These are phyloP conservation scores for pig (Sus scrofa) DNA, from an alignment of 2,113 vertebrate genomes.

Conservation along the genomic window DNA sequence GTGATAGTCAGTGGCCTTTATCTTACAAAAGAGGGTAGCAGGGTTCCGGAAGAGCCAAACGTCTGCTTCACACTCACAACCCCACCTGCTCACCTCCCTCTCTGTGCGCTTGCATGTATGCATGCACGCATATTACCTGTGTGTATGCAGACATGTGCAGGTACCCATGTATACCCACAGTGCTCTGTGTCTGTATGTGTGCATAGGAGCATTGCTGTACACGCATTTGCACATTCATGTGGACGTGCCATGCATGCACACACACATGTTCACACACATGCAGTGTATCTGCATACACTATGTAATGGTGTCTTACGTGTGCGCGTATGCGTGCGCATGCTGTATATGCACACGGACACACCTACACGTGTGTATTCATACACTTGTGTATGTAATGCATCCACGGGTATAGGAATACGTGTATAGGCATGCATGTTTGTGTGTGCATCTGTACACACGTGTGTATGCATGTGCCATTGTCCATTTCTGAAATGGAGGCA, in stretches of 20 bases:
- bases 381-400: too few species aligned
- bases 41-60: neutral
- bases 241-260: too few species aligned
- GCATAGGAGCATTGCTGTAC: neutral
- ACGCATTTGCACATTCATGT: neutral
- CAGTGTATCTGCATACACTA: neutral
- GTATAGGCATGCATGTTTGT: too few species aligned
- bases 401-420: neutral
- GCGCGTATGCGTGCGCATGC: neutral
- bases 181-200: neutral
- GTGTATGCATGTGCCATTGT: neutral
- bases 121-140: too few species aligned
- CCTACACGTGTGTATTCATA: neutral
- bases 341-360: neutral
- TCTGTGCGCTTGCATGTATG: neutral
- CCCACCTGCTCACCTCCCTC: too few species aligned
- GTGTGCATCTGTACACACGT: too few species aligned
- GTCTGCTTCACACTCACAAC: accelerated
- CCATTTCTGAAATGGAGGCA: neutral
- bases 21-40: neutral
- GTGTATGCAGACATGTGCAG: accelerated
- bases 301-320: neutral
- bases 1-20: neutral
- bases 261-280: neutral
- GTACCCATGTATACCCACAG: accelerated